Base-by-base conservation (phyloP, 2,888 invertebrate species). In the Parapristionchus giblindavisi region DNA sequence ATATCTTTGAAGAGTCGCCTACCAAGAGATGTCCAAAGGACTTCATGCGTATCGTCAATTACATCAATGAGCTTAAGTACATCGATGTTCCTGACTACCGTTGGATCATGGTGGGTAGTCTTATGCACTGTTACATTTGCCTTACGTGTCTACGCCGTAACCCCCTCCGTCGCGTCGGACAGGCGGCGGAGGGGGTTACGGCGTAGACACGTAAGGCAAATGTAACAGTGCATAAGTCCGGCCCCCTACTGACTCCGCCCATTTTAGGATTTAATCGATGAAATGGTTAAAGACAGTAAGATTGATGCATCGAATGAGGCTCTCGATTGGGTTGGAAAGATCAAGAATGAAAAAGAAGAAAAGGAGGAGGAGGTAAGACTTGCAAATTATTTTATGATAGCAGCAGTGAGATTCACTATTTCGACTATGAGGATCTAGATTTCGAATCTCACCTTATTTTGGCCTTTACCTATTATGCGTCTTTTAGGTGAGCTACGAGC, bases 21-120 rank as follows among this genome's bases (percentile, higher is more conserved):
- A 65, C 63, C 3, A 65, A 65, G 43, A 40, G n/a, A 2, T 65
- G 63, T 8, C 63, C 63, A 29, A 65, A 65, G 40, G 29, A 43
- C 2, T 65, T 65, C 29, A 40, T 65, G 40, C 40, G 43, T 17
- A 43, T 65, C 11, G 63, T 65, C 43, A 29, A 40, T 21, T 65
- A 65, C 43, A 65, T 65, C 29, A 43, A 43, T 24, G 48, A 65
- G 63, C 21, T 65, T 40, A 43, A 65, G 63, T 65, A 65, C 29
- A 43, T 65, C 34, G 63, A 65, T 43, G 48, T 43, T 11, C 63
- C 63, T 14, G 63, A 65, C 43, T 65, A 65, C 17, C 29, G 29
- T 1, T 65, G 63, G 63, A 65, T 65, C 3, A 40, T 65, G 63
- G 63, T 65, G 17, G 43, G 38, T 5, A 38, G n/a, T n/a, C n/a